phyloP scores from a whole-genome alignment of 2,113 vertebrate genomes.

The Crotalus horridus region DNA sequence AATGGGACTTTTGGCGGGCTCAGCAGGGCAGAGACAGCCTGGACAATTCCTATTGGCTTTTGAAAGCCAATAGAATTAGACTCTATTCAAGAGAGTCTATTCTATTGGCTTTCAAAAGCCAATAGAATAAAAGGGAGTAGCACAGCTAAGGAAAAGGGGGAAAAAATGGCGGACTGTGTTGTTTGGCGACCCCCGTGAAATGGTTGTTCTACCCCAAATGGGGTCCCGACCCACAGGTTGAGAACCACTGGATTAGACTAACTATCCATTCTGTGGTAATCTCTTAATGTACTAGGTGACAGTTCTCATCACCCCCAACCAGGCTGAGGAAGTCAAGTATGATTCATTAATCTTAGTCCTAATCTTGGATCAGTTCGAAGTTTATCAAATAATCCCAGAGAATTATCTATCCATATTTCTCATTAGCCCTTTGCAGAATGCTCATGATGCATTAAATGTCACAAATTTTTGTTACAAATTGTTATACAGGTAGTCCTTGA shows the following conservation, averaged over 20 bases:
- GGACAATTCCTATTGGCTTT: too few relatives aligned
- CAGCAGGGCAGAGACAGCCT: too few relatives aligned
- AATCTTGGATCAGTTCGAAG: not conserved
- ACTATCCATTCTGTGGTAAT: not conserved
- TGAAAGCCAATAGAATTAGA: too few relatives aligned
- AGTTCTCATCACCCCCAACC: not conserved
- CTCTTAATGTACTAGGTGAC: not conserved
- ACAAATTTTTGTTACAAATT: not conserved
- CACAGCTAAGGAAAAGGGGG: too few relatives aligned
- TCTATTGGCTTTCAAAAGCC: too few relatives aligned
- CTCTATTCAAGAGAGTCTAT: too few relatives aligned
- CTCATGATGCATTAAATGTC: not conserved
- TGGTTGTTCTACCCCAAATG: too few relatives aligned
- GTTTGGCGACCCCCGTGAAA: too few relatives aligned
- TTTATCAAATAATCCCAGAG: not conserved
- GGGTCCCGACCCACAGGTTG: too few relatives aligned
- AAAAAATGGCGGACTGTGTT: too few relatives aligned
- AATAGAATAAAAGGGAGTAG: too few relatives aligned
- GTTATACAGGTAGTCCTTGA: not conserved
- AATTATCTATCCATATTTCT: not conserved
- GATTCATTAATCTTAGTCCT: not conserved
- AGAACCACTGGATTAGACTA: not conserved
- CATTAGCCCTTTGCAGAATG: not conserved
- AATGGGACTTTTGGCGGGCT: too few relatives aligned
- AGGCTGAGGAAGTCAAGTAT: not conserved